A percentile compares a stretch with the other conserved stretches of the same genome.
Evolutionary conservation across 1,140 invertebrate genomes (phyloP).

Genomic region (Drosophila parabipectinata): DNA sequence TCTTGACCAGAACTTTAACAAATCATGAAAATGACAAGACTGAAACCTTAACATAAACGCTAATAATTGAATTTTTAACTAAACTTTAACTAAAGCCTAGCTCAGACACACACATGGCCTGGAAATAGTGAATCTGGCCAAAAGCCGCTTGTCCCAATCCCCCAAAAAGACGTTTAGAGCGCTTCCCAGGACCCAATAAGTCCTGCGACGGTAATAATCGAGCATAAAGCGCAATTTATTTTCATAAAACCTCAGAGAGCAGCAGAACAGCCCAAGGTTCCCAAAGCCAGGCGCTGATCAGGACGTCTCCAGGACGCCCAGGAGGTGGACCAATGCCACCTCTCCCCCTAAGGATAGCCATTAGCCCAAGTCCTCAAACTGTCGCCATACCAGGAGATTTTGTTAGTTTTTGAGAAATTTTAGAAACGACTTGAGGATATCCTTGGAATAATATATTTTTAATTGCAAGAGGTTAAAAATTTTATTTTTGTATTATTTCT

Average conservation of each 20-base stretch:
- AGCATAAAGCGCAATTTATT: constrained; percentile 83
- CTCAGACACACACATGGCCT: constrained; percentile 10
- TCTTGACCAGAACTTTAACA: constrained; percentile 43
- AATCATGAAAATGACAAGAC: constrained; percentile 8
- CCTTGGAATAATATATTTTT: background rate
- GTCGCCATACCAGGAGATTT: constrained; percentile 3
- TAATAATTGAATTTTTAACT: constrained; percentile 76
- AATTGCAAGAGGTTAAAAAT: background rate
- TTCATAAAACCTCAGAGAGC: constrained; percentile 77
- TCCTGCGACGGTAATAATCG: constrained; percentile 77
- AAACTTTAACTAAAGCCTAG: too few relatives aligned
- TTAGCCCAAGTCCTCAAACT: constrained; percentile 22
- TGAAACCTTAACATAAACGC: constrained; percentile 27
- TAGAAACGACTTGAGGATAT: background rate
- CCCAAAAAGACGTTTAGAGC: constrained; percentile 61
- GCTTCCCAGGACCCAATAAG: constrained; percentile 78
- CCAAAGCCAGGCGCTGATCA: constrained; percentile 62
- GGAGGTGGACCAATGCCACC: background rate
- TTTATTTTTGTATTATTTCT: background rate
- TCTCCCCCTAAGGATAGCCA: background rate
- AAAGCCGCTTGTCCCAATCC: background rate
- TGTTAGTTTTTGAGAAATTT: background rate
- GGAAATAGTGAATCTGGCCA: background rate
- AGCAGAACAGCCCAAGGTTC: constrained; percentile 18
- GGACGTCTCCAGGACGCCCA: constrained; percentile 22